phyloP scores from a whole-genome alignment of 2,888 invertebrate species.

The Polydrusus tereticollis region DNA sequence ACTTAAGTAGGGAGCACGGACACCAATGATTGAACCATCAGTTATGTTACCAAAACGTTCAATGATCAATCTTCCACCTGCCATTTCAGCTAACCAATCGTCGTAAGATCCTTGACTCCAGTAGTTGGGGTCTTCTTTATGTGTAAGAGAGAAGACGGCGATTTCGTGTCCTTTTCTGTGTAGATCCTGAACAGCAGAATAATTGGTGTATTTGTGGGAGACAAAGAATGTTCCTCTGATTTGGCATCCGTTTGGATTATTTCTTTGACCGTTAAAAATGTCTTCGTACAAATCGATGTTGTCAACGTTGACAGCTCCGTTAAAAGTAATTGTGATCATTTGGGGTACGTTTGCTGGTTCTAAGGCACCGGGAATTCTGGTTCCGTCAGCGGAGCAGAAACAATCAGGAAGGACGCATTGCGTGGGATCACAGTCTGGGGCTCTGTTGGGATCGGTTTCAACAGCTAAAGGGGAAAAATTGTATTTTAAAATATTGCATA shows the following conservation, averaged over 20 bases:
- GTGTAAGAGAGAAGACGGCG: conserved; percentile 91
- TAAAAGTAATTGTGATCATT: conserved; percentile 94
- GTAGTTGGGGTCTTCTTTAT: conserved; percentile 92
- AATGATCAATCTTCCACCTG: conserved; percentile 87
- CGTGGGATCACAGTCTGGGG: conserved; percentile 90
- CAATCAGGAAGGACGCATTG: conserved; percentile 92
- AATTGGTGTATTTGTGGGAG: conserved; percentile 93
- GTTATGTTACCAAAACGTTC: conserved; percentile 93
- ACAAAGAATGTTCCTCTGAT: conserved; percentile 93
- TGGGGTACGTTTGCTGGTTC: conserved; percentile 90
- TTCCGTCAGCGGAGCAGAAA: conserved; percentile 93
- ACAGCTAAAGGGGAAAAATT: conserved; percentile 75
- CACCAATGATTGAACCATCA: conserved; percentile 90
- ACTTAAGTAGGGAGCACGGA: conserved; percentile 89
- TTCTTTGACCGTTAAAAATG: conserved; percentile 86
- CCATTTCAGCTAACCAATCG: conserved; percentile 96
- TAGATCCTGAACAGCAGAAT: conserved; percentile 89
- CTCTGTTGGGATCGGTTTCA: conserved; percentile 90
- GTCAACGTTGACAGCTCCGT: conserved; percentile 92
- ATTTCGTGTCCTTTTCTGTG: conserved; percentile 93
- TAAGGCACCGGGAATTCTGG: conserved; percentile 86
- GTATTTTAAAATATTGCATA: conserved; percentile 13
- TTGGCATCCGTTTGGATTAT: conserved; percentile 91
- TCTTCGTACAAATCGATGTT: conserved; percentile 94
- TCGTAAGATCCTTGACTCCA: conserved; percentile 91